Conservation (phyloP, 2,113 vertebrate species). For the Siniperca chuatsi region DNA sequence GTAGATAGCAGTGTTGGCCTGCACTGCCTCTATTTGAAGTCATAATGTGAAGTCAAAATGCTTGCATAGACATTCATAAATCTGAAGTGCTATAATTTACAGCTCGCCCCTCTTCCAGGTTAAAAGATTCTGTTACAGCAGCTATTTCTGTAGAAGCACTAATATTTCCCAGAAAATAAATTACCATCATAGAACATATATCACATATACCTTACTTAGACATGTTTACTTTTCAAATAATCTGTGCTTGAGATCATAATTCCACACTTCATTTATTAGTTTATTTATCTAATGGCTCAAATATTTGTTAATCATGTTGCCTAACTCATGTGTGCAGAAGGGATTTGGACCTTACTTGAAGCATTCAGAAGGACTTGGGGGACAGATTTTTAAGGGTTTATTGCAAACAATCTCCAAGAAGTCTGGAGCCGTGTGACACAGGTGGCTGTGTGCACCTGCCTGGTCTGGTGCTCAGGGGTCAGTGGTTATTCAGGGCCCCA, state of each 20-base stretch:
- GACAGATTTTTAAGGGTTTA: conserved; percentile 20
- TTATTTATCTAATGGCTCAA: background rate
- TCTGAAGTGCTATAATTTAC: conserved; percentile 37
- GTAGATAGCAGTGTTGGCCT: background rate
- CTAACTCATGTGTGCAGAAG: conserved; percentile 2
- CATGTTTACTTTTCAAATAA: conserved; percentile 61
- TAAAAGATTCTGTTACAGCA: conserved; percentile 64
- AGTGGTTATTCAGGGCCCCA: conserved; percentile 63
- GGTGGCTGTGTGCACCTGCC: conserved; percentile 67
- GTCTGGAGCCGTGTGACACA: conserved; percentile 58
- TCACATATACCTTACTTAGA: conserved; percentile 27
- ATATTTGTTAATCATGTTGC: background rate
- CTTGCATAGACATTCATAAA: conserved; percentile 35
- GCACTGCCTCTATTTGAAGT: background rate
- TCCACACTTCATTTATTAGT: conserved; percentile 1
- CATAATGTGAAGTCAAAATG: conserved; percentile 18
- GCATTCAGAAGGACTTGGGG: background rate
- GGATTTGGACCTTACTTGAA: background rate
- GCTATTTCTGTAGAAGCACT: conserved; percentile 70
- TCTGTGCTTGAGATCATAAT: conserved; percentile 32
- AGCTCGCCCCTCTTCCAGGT: background rate
- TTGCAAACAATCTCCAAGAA: conserved; percentile 39
- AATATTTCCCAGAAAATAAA: conserved; percentile 69
- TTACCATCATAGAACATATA: conserved; percentile 30
- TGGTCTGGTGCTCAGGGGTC: conserved; percentile 40